phyloP scores from a whole-genome alignment of 2,888 invertebrate genomes.

The Germaria angustata region DNA sequence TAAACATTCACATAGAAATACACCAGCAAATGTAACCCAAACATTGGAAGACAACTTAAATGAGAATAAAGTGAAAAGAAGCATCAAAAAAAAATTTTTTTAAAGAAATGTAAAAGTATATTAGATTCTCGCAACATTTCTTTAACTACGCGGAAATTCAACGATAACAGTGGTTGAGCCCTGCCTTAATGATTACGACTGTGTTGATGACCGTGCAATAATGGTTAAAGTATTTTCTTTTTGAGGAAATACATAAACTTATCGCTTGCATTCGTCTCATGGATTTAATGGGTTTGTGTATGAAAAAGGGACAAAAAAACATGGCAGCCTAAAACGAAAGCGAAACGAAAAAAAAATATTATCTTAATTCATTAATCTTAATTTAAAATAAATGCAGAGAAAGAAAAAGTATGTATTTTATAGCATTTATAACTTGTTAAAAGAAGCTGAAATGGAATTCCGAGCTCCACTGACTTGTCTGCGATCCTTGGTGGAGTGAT shows the following conservation, averaged over 20 bases:
- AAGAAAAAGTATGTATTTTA: not conserved
- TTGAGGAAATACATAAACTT: slow-evolving; percentile 37
- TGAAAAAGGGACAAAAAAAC: not conserved
- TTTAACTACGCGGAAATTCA: slow-evolving; percentile 26
- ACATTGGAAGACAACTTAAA: too few relatives aligned
- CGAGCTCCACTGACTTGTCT: not conserved
- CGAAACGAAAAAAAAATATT: slow-evolving; percentile 11
- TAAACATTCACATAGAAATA: too few relatives aligned
- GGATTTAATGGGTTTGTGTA: not conserved
- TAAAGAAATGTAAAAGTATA: too few relatives aligned
- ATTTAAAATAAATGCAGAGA: slow-evolving; percentile 54
- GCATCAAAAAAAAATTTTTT: too few relatives aligned
- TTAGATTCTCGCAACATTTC: too few relatives aligned
- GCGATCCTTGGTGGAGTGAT: too few relatives aligned
- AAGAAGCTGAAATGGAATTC: slow-evolving; percentile 35
- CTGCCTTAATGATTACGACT: not conserved
- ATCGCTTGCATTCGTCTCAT: not conserved
- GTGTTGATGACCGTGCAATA: not conserved
- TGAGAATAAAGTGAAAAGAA: too few relatives aligned
- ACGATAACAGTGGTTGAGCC: not conserved
- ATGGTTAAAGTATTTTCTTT: slow-evolving; percentile 29
- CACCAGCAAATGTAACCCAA: too few relatives aligned
- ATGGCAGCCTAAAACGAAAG: too few relatives aligned
- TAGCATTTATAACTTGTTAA: slow-evolving; percentile 36
- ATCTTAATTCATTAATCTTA: slow-evolving; percentile 65